A percentile compares a stretch with the other conserved stretches of the same genome.
Conservation (phyloP, 2,888 invertebrate species). For the Gymnosoma rotundatum region DNA sequence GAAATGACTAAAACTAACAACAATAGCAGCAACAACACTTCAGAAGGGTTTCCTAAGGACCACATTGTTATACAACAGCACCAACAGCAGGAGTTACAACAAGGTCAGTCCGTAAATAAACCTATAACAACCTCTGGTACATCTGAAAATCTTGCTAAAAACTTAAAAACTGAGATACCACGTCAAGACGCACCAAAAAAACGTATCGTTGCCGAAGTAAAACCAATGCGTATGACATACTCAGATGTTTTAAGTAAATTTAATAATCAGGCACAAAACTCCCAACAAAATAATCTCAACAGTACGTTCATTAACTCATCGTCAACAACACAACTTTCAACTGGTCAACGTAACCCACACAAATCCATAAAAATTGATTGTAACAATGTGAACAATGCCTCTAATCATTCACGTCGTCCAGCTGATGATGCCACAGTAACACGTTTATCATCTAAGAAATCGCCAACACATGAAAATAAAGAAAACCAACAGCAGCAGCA, state of each 20-base stretch:
- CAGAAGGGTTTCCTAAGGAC: conserved; percentile 43
- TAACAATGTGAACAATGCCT: conserved; percentile 34
- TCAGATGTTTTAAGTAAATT: conserved; percentile 91
- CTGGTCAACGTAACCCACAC: conserved; percentile 57
- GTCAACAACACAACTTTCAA: conserved; percentile 45
- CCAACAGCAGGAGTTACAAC: conserved; percentile 61
- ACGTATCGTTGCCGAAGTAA: conserved; percentile 92
- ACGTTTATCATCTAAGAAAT: conserved; percentile 78
- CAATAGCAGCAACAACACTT: conserved; percentile 28
- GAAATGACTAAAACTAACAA: background rate
- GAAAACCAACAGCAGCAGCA: conserved; percentile 72
- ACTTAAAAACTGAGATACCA: conserved; percentile 56
- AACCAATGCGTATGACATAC: conserved; percentile 93
- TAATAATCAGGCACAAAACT: conserved; percentile 82
- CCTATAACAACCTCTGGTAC: conserved; percentile 3
- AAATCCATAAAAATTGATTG: conserved; percentile 45
- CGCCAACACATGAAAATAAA: conserved; percentile 82
- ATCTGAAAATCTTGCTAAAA: conserved; percentile 4
- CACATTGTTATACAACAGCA: conserved; percentile 41
- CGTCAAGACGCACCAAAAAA: conserved; percentile 78
- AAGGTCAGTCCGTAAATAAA: conserved; percentile 61
- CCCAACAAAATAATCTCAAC: conserved; percentile 55
- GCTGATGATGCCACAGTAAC: conserved; percentile 38
- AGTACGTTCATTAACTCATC: conserved; percentile 30
- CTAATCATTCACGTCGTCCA: conserved; percentile 37